Evolutionary conservation across 2,888 invertebrate species (phyloP).

Genomic region (Watsonalla cultraria): DNA sequence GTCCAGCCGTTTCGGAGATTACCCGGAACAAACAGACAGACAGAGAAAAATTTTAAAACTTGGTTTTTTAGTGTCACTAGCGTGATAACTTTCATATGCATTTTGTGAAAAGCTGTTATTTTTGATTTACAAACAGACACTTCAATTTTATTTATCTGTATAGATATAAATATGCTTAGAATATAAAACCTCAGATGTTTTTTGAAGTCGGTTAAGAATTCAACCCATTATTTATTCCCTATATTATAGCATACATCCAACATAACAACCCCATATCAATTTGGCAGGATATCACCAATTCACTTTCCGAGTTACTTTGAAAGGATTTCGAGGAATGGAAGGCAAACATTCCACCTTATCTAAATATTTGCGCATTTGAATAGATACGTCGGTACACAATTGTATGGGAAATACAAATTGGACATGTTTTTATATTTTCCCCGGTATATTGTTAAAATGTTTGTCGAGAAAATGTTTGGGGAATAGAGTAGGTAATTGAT

Average conservation of each 20-base stretch:
- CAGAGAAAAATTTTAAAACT: too few species aligned
- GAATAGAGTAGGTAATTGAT: too few species aligned
- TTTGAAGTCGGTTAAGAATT: background rate
- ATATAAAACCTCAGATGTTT: too few species aligned
- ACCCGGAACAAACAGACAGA: too few species aligned
- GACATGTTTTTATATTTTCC: background rate
- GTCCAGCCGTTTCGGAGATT: too few species aligned
- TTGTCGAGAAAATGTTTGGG: background rate
- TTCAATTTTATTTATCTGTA: too few species aligned
- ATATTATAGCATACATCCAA: background rate
- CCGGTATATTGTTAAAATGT: background rate
- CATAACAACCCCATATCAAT: constrained; percentile 1
- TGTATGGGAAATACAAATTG: constrained; percentile 1
- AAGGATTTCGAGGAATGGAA: constrained; percentile 1
- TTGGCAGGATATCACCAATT: background rate
- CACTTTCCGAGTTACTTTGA: background rate
- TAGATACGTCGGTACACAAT: background rate
- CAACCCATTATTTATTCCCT: background rate
- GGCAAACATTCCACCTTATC: constrained; percentile 1
- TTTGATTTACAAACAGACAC: too few species aligned
- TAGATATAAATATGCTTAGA: too few species aligned
- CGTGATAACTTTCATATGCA: too few species aligned
- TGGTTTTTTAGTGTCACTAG: too few species aligned
- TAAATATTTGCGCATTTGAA: constrained; percentile 1
- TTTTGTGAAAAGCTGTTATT: too few species aligned